Conservation (phyloP, 2,797 vertebrate genomes). For the Cryptoblepharus egeriae region DNA sequence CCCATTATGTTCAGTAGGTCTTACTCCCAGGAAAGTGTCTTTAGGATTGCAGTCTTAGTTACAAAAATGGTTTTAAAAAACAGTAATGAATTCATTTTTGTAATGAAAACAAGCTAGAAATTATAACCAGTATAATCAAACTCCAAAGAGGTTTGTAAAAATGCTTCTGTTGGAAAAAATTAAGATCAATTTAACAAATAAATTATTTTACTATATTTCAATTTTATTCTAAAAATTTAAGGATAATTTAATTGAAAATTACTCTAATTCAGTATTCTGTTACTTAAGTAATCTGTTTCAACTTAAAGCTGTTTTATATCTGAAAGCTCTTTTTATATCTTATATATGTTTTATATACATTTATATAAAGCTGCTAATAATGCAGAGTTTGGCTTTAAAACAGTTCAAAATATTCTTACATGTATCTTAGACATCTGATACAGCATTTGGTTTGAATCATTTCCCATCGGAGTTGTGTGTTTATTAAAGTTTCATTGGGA, state of each 20-base stretch:
- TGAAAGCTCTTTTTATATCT: too few relatives aligned
- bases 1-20: too few relatives aligned
- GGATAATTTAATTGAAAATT: not conserved
- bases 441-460: not conserved
- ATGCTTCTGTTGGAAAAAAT: too few relatives aligned
- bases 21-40: too few relatives aligned
- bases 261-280: not conserved
- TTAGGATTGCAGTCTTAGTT: too few relatives aligned
- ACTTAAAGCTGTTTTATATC: too few relatives aligned
- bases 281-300: not conserved
- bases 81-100: not conserved
- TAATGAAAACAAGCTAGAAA: not conserved
- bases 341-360: too few relatives aligned
- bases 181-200: not conserved
- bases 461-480: not conserved
- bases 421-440: not conserved
- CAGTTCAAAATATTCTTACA: too few relatives aligned
- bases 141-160: not conserved
- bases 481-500: slow-evolving; percentile 1
- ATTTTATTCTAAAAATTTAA: not conserved
- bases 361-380: not conserved
- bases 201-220: not conserved
- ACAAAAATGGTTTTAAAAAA: not conserved
- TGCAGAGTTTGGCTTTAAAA: not conserved
- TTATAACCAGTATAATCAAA: not conserved